Evolutionary conservation across 2,888 invertebrate species (phyloP).

Genomic region (Lottia gigantea): DNA sequence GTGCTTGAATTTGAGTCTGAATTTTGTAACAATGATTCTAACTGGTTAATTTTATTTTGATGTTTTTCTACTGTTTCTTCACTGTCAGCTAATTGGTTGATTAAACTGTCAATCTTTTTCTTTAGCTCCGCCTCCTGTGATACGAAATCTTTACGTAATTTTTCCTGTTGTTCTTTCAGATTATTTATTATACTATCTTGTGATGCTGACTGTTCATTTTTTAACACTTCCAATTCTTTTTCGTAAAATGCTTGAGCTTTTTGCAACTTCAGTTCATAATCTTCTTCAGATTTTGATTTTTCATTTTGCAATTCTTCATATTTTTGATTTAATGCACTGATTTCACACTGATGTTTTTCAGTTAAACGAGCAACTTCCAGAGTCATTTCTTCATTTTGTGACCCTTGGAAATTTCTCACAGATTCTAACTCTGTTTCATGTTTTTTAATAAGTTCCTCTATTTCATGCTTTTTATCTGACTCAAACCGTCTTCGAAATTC

Average conservation of each 20-base stretch:
- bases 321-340: slow-evolving; percentile 46
- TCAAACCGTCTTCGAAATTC: slow-evolving; percentile 49
- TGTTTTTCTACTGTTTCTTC: slow-evolving; percentile 56
- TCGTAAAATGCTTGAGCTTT: slow-evolving; percentile 65
- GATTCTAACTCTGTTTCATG: slow-evolving; percentile 58
- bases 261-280: slow-evolving; percentile 60
- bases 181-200: slow-evolving; percentile 43
- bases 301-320: slow-evolving; percentile 45
- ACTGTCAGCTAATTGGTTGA: slow-evolving; percentile 52
- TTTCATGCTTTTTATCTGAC: slow-evolving; percentile 48
- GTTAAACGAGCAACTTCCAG: slow-evolving; percentile 52
- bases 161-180: slow-evolving; percentile 55
- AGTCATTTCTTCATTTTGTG: slow-evolving; percentile 51
- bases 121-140: slow-evolving; percentile 50
- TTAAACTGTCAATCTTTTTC: slow-evolving; percentile 57
- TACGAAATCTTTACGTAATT: slow-evolving; percentile 56
- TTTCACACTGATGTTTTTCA: slow-evolving; percentile 50
- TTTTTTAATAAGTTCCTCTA: slow-evolving; percentile 49
- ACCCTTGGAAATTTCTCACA: slow-evolving; percentile 42
- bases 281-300: slow-evolving; percentile 53
- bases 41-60: slow-evolving; percentile 42
- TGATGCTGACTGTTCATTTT: slow-evolving; percentile 42
- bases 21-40: slow-evolving; percentile 38
- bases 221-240: slow-evolving; percentile 62
- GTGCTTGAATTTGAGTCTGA: slow-evolving; percentile 42